Base-by-base conservation (phyloP, 2,113 vertebrate genomes). In the Monarcha castaneiventris region DNA sequence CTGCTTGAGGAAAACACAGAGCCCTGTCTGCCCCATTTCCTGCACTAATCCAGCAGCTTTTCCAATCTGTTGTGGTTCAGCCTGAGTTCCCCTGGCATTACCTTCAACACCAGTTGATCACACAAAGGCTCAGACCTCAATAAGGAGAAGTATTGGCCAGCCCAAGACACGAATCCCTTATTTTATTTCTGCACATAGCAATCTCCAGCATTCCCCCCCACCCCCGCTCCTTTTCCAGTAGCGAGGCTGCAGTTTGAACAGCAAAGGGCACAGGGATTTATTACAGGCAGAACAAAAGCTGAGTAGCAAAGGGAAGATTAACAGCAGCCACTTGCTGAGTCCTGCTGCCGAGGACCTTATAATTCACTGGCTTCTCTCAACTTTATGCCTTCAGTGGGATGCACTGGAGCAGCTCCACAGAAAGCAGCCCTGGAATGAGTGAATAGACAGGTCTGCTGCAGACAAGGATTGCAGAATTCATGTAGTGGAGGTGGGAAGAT, bases 281-380 rank as follows among this genome's bases (percentile, higher is more conserved):
- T 90, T 91, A 58, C 75, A 85, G 80, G 67, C 74, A 55, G 87
- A 94, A 83, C 41, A 79, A 89, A 94, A 94, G 67, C 61, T 26
- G 81, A 66, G 74, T 64, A 91, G 87, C 32, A 5, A 76, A 87
- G 49, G 44, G 62, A 89, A 97, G 84, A 93, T 91, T 79, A 96
- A 96, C 84, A 84, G 81, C 95, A 84, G 76, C 71, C 1, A 0
- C 81, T 96, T 49, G 78, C 81, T 16, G 81, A 89, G 87, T 51
- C 41, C 58, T 76, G 5, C 77, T 85, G 16, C 23, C 0, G 0
- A 71, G 55, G 37, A 94, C 74, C 59, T 89, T 69, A 10, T 87
- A 85, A 90, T 87, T 95, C 93, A 76, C 43, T 11, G 54, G 16
- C 51, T 83, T 79, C 58, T 72, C 82, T 82, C 81, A 54, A 0